These are phyloP conservation scores for Mycogona germanica DNA, from an alignment of 2,888 invertebrate genomes.

Conservation along the genomic window DNA sequence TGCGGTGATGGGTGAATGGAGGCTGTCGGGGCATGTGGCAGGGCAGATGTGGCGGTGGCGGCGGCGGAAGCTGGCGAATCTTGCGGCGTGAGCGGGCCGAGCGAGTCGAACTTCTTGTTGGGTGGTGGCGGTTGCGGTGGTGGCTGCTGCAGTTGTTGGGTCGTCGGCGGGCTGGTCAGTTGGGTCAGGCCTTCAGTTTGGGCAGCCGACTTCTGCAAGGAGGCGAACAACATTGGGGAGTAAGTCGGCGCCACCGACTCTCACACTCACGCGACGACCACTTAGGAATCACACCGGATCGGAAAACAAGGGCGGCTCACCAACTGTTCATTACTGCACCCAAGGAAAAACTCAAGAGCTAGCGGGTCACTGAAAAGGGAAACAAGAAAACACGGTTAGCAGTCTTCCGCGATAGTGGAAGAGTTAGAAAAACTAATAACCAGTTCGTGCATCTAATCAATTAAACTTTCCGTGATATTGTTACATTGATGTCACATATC, in stretches of 20 bases:
- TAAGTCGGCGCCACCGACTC: background rate
- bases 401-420: too few species aligned
- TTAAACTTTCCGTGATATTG: too few species aligned
- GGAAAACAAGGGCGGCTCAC: conserved; percentile 1
- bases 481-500: too few species aligned
- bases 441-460: too few species aligned
- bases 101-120: too few species aligned
- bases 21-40: conserved; percentile 18
- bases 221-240: background rate
- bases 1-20: background rate
- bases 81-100: too few species aligned
- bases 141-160: too few species aligned
- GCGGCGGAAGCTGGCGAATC: too few species aligned
- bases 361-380: conserved; percentile 2
- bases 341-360: conserved; percentile 12
- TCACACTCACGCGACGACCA: too few species aligned
- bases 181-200: conserved; percentile 19
- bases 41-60: conserved; percentile 13
- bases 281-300: background rate
- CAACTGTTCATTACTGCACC: conserved; percentile 10
- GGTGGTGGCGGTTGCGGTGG: too few species aligned
- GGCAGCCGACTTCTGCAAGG: conserved; percentile 10
- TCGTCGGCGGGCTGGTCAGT: too few species aligned
- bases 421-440: conserved; percentile 2
- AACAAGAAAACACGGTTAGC: too few species aligned